Percentiles rank a stretch among this genome's conserved stretches.
Conservation (phyloP, 2,113 vertebrate genomes). For the Corynorhinus townsendii region DNA sequence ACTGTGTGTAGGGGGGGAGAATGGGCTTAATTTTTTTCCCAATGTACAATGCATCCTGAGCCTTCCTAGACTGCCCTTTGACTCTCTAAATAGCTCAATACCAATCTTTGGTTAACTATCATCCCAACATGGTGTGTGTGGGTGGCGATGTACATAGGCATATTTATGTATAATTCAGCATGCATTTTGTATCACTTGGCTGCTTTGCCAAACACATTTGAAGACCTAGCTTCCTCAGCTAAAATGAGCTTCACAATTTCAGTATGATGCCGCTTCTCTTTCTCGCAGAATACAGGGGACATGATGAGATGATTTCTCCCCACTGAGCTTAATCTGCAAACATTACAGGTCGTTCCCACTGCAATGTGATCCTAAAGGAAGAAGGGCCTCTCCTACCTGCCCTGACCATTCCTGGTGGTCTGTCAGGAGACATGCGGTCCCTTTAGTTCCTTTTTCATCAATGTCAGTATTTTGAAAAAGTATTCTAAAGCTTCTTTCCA, state of each 20-base stretch:
- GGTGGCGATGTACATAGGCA: slow-evolving; percentile 27
- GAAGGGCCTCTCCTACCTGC: background rate
- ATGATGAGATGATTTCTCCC: background rate
- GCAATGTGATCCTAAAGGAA: background rate
- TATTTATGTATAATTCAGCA: slow-evolving; percentile 62
- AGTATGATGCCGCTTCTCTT: slow-evolving; percentile 7
- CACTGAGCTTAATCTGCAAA: slow-evolving; percentile 34
- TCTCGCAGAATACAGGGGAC: slow-evolving; percentile 1
- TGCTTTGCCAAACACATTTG: slow-evolving; percentile 61
- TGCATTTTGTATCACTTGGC: slow-evolving; percentile 54
- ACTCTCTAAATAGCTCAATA: background rate
- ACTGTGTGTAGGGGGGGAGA: background rate
- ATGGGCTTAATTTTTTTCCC: background rate
- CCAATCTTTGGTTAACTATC: slow-evolving; percentile 40
- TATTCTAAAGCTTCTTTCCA: background rate
- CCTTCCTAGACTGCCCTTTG: background rate
- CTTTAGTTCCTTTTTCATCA: background rate
- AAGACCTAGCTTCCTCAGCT: slow-evolving; percentile 66
- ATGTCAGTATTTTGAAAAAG: background rate
- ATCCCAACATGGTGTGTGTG: background rate
- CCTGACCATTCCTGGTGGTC: background rate
- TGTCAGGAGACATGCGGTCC: too few relatives aligned
- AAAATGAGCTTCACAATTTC: slow-evolving; percentile 54
- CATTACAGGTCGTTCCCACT: background rate
- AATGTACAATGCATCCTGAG: background rate